Evolutionary conservation across 2,797 vertebrate genomes (phyloP).

Genomic region (Coregonus ussuriensis): DNA sequence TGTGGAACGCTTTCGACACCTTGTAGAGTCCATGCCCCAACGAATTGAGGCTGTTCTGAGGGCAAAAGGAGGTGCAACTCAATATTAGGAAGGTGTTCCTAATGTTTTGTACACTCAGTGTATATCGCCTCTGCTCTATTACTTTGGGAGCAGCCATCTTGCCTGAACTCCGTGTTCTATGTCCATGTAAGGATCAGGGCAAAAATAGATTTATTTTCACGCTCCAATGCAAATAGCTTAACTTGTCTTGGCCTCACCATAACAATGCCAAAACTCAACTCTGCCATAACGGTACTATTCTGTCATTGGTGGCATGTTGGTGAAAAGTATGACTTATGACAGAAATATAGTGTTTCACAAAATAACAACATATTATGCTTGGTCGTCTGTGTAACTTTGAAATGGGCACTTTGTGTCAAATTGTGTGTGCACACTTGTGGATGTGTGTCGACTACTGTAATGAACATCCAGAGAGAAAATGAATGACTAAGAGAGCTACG

Average conservation of each 20-base stretch:
- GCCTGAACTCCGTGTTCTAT: neutral
- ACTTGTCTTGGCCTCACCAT: conserved; percentile 49
- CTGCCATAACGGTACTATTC: conserved; percentile 37
- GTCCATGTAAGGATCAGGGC: conserved; percentile 28
- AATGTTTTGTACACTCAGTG: no score
- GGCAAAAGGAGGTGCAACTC: no score
- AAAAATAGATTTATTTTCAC: conserved; percentile 55
- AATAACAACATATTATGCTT: neutral
- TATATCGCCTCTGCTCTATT: neutral
- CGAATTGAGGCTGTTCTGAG: no score
- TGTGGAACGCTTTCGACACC: no score
- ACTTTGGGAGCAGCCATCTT: conserved; percentile 14
- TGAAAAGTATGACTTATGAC: conserved; percentile 51
- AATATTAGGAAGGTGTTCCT: no score
- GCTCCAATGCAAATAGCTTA: conserved; percentile 59
- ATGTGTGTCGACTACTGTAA: neutral
- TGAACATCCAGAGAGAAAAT: neutral
- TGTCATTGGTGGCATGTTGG: conserved; percentile 53
- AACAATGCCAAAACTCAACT: conserved; percentile 44
- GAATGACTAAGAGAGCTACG: conserved; percentile 11
- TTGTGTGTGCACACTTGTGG: neutral
- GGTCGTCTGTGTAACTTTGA: neutral
- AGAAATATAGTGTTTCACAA: conserved; percentile 22
- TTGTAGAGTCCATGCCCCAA: no score
- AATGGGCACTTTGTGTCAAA: neutral